Evolutionary conservation across 1,140 invertebrate genomes (phyloP), one percentile per base, ranked within the genome.

Genomic region (Drosophila yakuba): DNA sequence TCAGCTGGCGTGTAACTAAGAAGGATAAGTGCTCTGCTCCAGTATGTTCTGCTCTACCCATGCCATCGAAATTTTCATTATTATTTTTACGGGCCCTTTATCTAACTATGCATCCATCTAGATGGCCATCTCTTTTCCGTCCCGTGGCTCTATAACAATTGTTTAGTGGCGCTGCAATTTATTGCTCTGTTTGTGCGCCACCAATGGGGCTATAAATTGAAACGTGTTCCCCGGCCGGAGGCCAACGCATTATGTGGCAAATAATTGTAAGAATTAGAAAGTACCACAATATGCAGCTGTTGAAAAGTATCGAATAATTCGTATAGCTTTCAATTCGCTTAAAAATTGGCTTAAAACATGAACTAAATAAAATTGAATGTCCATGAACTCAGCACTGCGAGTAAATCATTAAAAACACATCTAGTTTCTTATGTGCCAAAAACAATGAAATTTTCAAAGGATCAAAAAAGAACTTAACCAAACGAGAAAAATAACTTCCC

Each of bases 1-100:
- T 57, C 63, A 82, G 71, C 80, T 83, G 62, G 77, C 71, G 83
- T 88, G 83, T 88, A 89, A 88, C 75, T 88, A 88, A 88, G 83
- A 88, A 89, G 84, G 83, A 88, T 88, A 89, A 89, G 79, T 83
- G 84, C 67, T 78, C 25, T 20, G 54, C 54, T 55, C 68, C 38
- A 28, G 35, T 39, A 39, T 43, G 45, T 38, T 47, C 43, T 17
- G 47, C 43, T 47, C 76, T 58, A 54, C 67, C 54, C 58, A 54
- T 57, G 45, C 77, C 47, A 62, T 81, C 52, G 75, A 88, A 85
- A 89, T 83, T 79, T 83, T 78, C 74, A 78, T 88, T 86, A 88
- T 86, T 88, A 86, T 83, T 88, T 85, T 82, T 58, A 67, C 45
- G 39, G 54, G 50, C 57, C 56, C 60, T 60, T 38, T 48, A 60